Base-by-base conservation (phyloP, 1,140 invertebrate species). In the Brevipalpus yothersi region DNA sequence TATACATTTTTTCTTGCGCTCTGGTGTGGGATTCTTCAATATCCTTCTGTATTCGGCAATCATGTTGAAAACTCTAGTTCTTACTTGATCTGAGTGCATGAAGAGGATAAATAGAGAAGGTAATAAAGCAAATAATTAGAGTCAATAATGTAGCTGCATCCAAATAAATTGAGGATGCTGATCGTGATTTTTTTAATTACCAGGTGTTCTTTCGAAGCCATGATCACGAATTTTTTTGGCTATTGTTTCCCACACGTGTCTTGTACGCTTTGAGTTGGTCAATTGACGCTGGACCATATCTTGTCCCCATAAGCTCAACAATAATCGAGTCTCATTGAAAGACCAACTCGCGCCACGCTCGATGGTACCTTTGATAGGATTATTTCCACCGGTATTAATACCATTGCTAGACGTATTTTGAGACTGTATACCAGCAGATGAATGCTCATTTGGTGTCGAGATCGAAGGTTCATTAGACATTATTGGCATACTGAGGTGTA, bases 31-130 rank as follows among this genome's bases (percentile, higher is more conserved):
- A 60, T 62, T 62, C 42, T 60, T 64, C 15, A 62, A 39, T 49
- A 64, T 64, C 12, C 63, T 15, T 41, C 61, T 41, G 41, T 64
- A 64, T 51, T 64, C 63, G 10, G 63, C 63, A 56, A 64, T 63
- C 63, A 64, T 64, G 56, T 64, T 64, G 43, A 64, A 64, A 1
- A 64, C 61, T n/a, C 61, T 49, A n/a, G 61, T 64, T 41, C 63
- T 41, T 11, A 64, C 63, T 58, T 64, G 63, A 41, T 64, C 63
- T 62, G 53, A 17, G 19, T 42, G 2, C 1, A 13, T 8, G 19
- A 43, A 42, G 42, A 17, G 19, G 7, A 43, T n/a, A 21, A 53
- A 53, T 39, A 39, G 23, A 19, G 21, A 17, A 7, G 42, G 3
- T 7, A 41, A 2, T 1, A 12, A 42, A 12, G 41, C 2, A 39